phyloP scores from a whole-genome alignment of 2,113 vertebrate species.

The Callipepla californica region DNA sequence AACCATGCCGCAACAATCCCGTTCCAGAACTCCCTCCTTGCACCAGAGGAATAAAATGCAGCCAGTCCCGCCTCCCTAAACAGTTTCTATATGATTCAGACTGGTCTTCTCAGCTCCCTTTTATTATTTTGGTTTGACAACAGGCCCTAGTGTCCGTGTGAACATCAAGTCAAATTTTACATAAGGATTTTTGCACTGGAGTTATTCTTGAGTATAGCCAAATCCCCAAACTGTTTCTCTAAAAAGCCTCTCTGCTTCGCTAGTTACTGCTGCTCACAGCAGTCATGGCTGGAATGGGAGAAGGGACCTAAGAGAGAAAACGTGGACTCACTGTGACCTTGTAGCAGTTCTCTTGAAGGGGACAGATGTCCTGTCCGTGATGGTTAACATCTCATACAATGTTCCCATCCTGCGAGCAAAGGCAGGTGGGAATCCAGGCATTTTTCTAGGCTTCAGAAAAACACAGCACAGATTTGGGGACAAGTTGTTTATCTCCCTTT shows the following conservation, averaged over 20 bases:
- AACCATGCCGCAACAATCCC: accelerated
- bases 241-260: neutral
- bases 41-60: neutral
- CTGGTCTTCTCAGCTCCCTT: neutral
- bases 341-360: neutral
- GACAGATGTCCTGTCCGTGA: accelerated
- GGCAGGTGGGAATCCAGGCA: neutral
- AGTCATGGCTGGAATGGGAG: neutral
- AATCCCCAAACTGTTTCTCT: neutral
- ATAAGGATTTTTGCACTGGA: neutral
- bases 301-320: neutral
- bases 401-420: neutral
- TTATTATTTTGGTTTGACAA: neutral
- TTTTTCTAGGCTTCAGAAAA: neutral
- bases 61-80: neutral
- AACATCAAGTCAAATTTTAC: neutral
- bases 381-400: neutral
- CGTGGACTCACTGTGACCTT: accelerated
- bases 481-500: neutral
- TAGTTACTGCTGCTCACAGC: neutral
- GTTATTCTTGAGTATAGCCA: neutral
- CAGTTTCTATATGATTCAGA: neutral
- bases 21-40: neutral
- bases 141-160: neutral
- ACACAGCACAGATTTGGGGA: neutral